Evolutionary conservation across 2,113 vertebrate genomes (phyloP).

Genomic region (Sigmodon hispidus): DNA sequence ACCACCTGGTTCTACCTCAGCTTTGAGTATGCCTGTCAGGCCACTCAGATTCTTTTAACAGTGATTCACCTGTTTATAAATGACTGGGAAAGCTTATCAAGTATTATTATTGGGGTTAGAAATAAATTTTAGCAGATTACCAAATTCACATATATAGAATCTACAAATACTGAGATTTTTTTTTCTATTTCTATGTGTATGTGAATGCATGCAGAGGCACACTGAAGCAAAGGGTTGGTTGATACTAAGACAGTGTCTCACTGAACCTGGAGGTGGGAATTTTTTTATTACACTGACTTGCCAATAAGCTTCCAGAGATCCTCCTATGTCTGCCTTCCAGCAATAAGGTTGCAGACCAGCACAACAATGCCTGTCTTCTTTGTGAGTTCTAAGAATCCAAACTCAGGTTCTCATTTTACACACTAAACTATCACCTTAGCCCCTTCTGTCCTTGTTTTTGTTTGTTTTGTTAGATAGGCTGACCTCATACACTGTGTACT

Average conservation of each 20-base stretch:
- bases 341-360: neutral
- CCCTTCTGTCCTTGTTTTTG: neutral
- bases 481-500: neutral
- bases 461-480: neutral
- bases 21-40: neutral
- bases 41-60: neutral
- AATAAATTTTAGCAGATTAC: neutral
- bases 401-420: neutral
- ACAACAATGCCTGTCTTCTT: neutral
- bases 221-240: neutral
- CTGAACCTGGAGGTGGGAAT: neutral
- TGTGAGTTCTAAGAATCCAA: neutral
- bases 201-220: neutral
- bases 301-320: too few species aligned
- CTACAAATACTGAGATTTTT: neutral
- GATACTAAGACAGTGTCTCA: neutral
- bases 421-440: neutral
- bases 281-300: neutral
- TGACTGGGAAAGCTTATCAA: neutral
- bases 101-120: neutral
- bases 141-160: constrained; percentile 28
- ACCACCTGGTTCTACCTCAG: neutral
- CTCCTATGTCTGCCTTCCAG: neutral
- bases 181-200: neutral
- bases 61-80: neutral